phyloP scores from a whole-genome alignment of 2,113 vertebrate species.

The Neodontobutis hainanensis region DNA sequence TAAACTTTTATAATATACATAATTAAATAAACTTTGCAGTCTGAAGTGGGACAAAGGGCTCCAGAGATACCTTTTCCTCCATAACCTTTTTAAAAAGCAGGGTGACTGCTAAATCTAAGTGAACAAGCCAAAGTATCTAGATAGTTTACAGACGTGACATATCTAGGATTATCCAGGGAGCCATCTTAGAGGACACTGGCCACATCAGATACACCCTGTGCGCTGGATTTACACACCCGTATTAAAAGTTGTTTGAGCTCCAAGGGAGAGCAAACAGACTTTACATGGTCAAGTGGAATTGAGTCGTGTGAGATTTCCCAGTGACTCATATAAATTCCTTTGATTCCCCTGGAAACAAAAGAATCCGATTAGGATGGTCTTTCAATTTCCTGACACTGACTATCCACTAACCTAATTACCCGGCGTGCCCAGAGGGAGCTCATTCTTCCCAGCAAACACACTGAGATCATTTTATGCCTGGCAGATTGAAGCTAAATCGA shows the following conservation, averaged over 20 bases:
- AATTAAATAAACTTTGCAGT: no score
- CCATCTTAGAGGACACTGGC: constrained; percentile 51
- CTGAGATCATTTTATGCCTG: constrained; percentile 86
- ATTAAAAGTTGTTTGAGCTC: constrained; percentile 68
- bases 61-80: constrained; percentile 2
- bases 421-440: constrained; percentile 87
- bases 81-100: constrained; percentile 10
- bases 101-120: constrained; percentile 9
- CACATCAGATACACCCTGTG: constrained; percentile 36
- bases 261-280: constrained; percentile 74
- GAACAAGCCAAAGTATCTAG: constrained; percentile 32
- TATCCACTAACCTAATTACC: constrained; percentile 99
- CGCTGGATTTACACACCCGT: constrained; percentile 42
- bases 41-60: not conserved
- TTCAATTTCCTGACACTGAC: constrained; percentile 99
- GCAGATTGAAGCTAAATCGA: constrained; percentile 85
- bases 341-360: constrained; percentile 88
- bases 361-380: constrained; percentile 94
- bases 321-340: constrained; percentile 82
- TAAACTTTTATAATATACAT: no score
- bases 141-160: constrained; percentile 51
- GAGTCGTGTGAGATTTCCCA: constrained; percentile 76
- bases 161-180: constrained; percentile 60
- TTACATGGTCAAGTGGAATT: constrained; percentile 76
- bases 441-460: constrained; percentile 87